phyloP scores from a whole-genome alignment of 2,888 invertebrate genomes.

The Strigamia maritima region DNA sequence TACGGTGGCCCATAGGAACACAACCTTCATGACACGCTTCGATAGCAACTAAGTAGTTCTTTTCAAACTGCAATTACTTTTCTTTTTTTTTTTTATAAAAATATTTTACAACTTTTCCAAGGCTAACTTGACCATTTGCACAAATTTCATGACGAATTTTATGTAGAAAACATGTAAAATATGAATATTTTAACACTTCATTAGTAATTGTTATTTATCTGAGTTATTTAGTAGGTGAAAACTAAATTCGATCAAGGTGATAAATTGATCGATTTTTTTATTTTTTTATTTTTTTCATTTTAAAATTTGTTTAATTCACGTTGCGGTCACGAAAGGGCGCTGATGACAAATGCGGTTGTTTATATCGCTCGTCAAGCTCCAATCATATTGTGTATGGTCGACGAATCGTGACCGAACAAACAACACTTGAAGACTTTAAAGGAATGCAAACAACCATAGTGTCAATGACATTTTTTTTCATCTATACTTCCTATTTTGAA shows the following conservation, averaged over 20 bases:
- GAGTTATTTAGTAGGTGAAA: no score
- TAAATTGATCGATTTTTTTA: no score
- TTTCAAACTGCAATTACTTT: not conserved
- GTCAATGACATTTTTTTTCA: slow-evolving; percentile 10
- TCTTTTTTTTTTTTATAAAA: not conserved
- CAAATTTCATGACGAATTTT: not conserved
- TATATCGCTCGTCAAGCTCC: not conserved
- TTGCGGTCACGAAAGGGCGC: not conserved
- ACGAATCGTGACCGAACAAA: slow-evolving; percentile 9
- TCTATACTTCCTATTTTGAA: not conserved
- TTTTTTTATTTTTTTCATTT: no score
- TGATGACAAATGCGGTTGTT: not conserved
- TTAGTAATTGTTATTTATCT: no score
- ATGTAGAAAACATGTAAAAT: no score
- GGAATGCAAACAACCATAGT: not conserved
- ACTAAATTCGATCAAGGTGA: no score
- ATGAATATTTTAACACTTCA: no score
- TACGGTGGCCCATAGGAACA: no score
- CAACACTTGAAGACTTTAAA: slow-evolving; percentile 5
- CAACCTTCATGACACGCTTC: slow-evolving; percentile 18
- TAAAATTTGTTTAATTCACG: not conserved
- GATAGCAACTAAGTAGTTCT: slow-evolving; percentile 7
- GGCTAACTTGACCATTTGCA: not conserved
- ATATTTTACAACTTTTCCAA: slow-evolving; percentile 3
- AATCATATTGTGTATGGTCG: not conserved